Evolutionary conservation across 2,888 invertebrate species (phyloP).

Genomic region (Temnothorax rugatulus): DNA sequence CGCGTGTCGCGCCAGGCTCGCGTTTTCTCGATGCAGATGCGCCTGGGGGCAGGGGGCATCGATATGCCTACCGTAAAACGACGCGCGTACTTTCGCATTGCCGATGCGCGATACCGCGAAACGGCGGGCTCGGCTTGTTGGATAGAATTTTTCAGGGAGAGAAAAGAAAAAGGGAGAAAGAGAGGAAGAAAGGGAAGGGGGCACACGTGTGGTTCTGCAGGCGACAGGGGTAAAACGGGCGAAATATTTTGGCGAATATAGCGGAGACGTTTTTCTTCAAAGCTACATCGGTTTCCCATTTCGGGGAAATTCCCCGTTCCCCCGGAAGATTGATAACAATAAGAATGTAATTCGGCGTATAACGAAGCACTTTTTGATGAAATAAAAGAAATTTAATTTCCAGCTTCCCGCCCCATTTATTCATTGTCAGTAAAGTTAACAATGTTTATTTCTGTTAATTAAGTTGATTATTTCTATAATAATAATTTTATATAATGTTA

Average conservation of each 20-base stretch:
- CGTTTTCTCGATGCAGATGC: conserved; percentile 40
- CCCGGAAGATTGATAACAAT: background rate
- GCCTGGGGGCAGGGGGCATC: background rate
- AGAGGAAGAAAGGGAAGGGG: too few species aligned
- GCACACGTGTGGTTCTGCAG: background rate
- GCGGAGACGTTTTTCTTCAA: background rate
- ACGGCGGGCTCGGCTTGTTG: background rate
- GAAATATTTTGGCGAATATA: background rate
- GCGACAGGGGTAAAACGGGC: background rate
- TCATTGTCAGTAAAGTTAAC: background rate
- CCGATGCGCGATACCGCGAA: conserved; percentile 26
- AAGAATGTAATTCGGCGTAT: background rate
- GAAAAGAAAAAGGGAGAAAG: background rate
- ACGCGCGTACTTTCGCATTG: conserved; percentile 35
- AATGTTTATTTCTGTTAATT: background rate
- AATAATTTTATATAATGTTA: background rate
- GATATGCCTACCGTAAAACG: conserved; percentile 41
- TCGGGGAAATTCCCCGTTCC: background rate
- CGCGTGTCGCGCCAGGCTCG: background rate
- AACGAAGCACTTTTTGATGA: background rate
- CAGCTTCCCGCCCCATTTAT: background rate
- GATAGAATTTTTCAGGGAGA: conserved; percentile 5
- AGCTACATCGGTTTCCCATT: background rate
- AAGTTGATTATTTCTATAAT: background rate
- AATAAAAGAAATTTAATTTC: background rate